phyloP scores from a whole-genome alignment of 2,888 invertebrate genomes.

The Aquatica leii region DNA sequence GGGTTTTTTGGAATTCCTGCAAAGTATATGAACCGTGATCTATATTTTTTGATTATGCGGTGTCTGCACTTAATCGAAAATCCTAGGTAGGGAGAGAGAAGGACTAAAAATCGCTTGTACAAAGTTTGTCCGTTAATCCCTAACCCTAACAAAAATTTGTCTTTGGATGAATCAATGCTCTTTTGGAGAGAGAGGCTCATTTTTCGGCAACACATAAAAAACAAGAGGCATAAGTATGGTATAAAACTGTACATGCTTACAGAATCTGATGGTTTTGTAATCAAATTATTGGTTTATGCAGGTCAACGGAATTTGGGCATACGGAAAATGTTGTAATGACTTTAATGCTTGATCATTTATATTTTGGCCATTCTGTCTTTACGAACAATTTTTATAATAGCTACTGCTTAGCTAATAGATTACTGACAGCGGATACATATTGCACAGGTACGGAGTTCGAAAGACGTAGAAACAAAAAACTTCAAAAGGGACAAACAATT shows the following conservation, averaged over 20 bases:
- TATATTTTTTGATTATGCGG: slow-evolving; percentile 33
- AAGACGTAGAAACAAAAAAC: background rate
- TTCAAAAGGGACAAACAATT: background rate
- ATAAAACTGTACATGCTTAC: slow-evolving; percentile 44
- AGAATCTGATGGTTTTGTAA: slow-evolving; percentile 39
- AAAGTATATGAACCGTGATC: slow-evolving; percentile 29
- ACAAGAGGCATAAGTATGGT: slow-evolving; percentile 45
- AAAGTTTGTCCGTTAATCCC: slow-evolving; percentile 28
- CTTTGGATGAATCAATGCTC: slow-evolving; percentile 37
- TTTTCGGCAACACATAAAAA: slow-evolving; percentile 44
- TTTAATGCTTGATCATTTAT: slow-evolving; percentile 36
- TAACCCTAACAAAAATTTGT: slow-evolving; percentile 37
- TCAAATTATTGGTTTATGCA: slow-evolving; percentile 43
- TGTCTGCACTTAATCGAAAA: slow-evolving; percentile 30
- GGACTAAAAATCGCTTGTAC: background rate
- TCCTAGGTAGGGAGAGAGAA: background rate
- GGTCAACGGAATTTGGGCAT: slow-evolving; percentile 42
- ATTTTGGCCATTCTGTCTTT: slow-evolving; percentile 38
- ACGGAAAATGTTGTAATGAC: slow-evolving; percentile 39
- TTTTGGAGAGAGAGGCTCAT: slow-evolving; percentile 42
- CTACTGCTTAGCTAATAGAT: background rate
- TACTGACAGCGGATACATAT: background rate
- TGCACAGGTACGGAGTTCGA: background rate
- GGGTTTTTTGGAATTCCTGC: slow-evolving; percentile 18
- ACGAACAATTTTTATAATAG: slow-evolving; percentile 31